Base-by-base conservation (phyloP, 2,888 invertebrate genomes). In the Drepanosiphum platanoidis region DNA sequence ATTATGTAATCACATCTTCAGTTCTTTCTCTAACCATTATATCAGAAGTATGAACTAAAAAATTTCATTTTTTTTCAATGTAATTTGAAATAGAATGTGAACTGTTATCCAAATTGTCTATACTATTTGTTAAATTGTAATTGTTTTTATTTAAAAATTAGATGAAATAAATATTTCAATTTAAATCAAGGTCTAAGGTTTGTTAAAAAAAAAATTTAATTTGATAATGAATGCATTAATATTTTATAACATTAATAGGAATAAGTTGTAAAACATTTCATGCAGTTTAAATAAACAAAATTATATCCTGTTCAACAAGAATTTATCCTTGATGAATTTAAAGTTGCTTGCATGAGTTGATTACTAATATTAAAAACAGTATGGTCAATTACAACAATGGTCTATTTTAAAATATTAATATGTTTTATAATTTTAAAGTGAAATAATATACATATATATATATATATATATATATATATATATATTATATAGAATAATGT, bases 271-370 rank as follows among this genome's bases (percentile, higher is more conserved):
- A 61, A 72, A 72, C 52, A 46, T 72, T 61, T 18, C 61, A 82
- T 72, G n/a, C 15, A 58, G 70, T 58, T 82, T 58, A 58, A 72
- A 61, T 72, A 82, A 61, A 72, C 72, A 32, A 82, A 82, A 82
- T 46, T 61, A 72, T 72, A 82, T 82, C 71, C 61, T 61, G 71
- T 82, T 82, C 30, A 72, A 82, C n/a, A 72, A n/a, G 8, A 39
- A 82, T 72, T 71, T 82, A 82, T 82, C 81, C 81, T 82, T 82
- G 81, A 61, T 72, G 22, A 72, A 80, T 80, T 18, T 70, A 61
- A 61, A 82, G 70, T 72, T 1, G 8, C 13, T 61, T 61, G 22
- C 81, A 82, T 42, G 72, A 61, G n/a, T 42, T 72, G 81, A 82
- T 30, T 82, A 72, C 61, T 72, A 82, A 82, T 82, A 32, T 72